Percentiles rank a stretch among this genome's conserved stretches.
Conservation (phyloP, 2,797 vertebrate species). For the Ceyx erithaca region DNA sequence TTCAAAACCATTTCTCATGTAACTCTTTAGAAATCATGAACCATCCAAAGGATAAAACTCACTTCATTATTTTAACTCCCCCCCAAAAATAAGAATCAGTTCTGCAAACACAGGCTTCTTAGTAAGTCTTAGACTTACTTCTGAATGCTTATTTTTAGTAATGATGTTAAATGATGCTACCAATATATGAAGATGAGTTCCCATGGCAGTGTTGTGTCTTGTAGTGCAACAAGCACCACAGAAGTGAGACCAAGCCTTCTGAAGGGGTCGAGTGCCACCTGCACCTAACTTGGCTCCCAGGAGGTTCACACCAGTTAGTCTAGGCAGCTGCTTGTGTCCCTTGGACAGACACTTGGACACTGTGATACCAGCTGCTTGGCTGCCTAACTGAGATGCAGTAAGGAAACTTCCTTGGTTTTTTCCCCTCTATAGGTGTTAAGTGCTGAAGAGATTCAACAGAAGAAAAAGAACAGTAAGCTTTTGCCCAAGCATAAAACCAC, state of each 20-base stretch:
- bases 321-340: background rate
- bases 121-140: background rate
- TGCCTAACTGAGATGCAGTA: background rate
- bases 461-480: constrained; percentile 8
- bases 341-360: background rate
- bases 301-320: background rate
- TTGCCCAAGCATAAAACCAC: background rate
- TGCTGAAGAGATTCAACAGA: background rate
- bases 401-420: background rate
- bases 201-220: background rate
- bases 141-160: background rate
- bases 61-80: background rate
- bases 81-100: background rate
- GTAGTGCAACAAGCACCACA: background rate
- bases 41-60: background rate
- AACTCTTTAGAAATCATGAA: background rate
- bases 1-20: background rate
- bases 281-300: background rate
- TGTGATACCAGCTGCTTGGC: background rate
- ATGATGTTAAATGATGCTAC: background rate
- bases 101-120: background rate
- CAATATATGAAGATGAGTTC: background rate
- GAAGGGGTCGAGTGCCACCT: background rate
- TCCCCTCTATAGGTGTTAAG: background rate
- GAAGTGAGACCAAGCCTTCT: background rate